Conservation (phyloP, 2,113 vertebrate genomes). For the Albula glossodonta region DNA sequence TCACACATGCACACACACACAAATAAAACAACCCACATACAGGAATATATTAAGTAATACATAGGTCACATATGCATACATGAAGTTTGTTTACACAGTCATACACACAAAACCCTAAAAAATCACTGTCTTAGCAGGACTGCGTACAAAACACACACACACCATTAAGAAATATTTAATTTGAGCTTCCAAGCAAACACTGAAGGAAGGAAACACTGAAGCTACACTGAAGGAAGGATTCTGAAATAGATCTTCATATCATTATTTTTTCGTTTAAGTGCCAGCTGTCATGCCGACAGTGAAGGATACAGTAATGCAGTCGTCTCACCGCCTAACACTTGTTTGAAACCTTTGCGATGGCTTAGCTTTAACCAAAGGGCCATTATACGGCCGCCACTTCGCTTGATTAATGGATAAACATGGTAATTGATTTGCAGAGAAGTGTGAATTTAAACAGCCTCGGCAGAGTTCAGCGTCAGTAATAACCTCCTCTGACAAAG, state of each 20-base stretch:
- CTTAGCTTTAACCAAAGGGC: conserved; percentile 75
- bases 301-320: conserved; percentile 31
- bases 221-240: conserved; percentile 1
- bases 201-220: too few species aligned
- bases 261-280: conserved; percentile 1
- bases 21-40: too few species aligned
- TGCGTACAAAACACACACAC: conserved; percentile 10
- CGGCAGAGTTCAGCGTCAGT: conserved; percentile 80
- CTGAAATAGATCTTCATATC: neutral
- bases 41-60: too few species aligned
- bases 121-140: too few species aligned
- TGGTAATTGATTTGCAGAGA: conserved; percentile 94
- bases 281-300: conserved; percentile 5
- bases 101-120: neutral
- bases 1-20: too few species aligned
- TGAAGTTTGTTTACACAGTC: neutral
- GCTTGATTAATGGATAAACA: conserved; percentile 96
- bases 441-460: conserved; percentile 86
- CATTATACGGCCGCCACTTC: conserved; percentile 87
- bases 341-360: conserved; percentile 70
- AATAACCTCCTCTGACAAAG: conserved; percentile 79
- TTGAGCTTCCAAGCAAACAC: too few species aligned
- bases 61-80: neutral
- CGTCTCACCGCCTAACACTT: conserved; percentile 68
- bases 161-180: neutral